Evolutionary conservation across 2,888 invertebrate genomes (phyloP).

Genomic region (Drosophila emarginata): DNA sequence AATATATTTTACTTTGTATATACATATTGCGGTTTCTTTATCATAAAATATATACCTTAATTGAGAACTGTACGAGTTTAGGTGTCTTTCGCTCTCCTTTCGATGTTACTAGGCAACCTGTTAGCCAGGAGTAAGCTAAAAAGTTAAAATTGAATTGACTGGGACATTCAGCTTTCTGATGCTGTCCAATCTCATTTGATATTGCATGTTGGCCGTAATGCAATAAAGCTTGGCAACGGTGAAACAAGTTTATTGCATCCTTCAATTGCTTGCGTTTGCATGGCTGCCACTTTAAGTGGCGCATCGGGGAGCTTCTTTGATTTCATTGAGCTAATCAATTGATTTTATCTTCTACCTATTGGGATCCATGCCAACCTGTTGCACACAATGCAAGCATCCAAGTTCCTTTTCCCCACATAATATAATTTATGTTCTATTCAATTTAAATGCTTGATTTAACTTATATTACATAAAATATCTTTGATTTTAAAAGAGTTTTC

Average conservation of each 20-base stretch:
- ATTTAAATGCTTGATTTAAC: constrained; percentile 23
- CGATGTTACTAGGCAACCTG: background rate
- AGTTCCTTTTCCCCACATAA: constrained; percentile 18
- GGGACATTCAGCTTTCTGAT: constrained; percentile 22
- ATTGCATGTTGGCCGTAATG: constrained; percentile 51
- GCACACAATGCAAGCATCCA: constrained; percentile 24
- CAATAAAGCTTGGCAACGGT: constrained; percentile 41
- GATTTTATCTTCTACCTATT: constrained; percentile 24
- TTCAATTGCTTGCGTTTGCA: constrained; percentile 37
- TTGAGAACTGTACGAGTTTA: background rate
- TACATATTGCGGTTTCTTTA: background rate
- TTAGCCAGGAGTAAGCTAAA: constrained; percentile 15
- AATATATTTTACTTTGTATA: too few species aligned
- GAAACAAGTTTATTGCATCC: constrained; percentile 45
- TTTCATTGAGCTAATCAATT: constrained; percentile 58
- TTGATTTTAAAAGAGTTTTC: constrained; percentile 12
- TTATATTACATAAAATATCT: constrained; percentile 31
- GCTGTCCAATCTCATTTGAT: constrained; percentile 29
- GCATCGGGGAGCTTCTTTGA: constrained; percentile 51
- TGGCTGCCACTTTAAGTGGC: constrained; percentile 9
- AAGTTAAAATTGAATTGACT: constrained; percentile 30
- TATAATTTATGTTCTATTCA: constrained; percentile 37
- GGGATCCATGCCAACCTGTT: constrained; percentile 46
- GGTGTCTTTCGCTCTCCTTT: background rate
- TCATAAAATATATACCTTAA: background rate